Conservation (phyloP, 2,797 vertebrate species). For the Epinephelus awoara region DNA sequence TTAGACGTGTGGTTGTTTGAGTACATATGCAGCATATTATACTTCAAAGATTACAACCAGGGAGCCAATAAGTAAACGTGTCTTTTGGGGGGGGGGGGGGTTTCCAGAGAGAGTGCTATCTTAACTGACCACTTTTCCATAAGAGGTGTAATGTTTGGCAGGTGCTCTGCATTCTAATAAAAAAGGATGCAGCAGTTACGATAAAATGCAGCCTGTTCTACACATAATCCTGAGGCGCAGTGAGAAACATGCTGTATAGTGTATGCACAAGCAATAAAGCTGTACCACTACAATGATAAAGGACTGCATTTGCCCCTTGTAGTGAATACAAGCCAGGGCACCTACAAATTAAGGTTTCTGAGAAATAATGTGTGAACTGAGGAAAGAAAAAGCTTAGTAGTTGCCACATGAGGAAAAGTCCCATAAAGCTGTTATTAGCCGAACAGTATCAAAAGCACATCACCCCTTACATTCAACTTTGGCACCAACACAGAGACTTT, state of each 20-base stretch:
- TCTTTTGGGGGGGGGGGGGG: slow-evolving; percentile 30
- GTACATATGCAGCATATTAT: slow-evolving; percentile 43
- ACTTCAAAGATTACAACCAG: slow-evolving; percentile 43
- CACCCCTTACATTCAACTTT: slow-evolving; percentile 18
- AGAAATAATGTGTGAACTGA: slow-evolving; percentile 31
- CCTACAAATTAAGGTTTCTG: slow-evolving; percentile 44
- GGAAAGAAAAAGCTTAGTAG: not conserved
- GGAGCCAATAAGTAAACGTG: slow-evolving; percentile 55
- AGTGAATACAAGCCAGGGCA: slow-evolving; percentile 38
- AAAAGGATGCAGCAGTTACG: slow-evolving; percentile 62
- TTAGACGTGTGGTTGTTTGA: slow-evolving; percentile 38
- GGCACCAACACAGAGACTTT: slow-evolving; percentile 25
- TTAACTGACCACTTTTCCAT: slow-evolving; percentile 68
- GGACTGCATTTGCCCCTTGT: slow-evolving; percentile 30
- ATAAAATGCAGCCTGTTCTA: slow-evolving; percentile 72
- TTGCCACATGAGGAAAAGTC: slow-evolving; percentile 3
- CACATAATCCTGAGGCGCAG: slow-evolving; percentile 61
- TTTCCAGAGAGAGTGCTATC: slow-evolving; percentile 58
- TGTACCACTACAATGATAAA: slow-evolving; percentile 63
- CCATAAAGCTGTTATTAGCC: slow-evolving; percentile 47
- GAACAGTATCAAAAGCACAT: slow-evolving; percentile 20
- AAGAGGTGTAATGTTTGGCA: slow-evolving; percentile 71
- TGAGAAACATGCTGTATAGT: slow-evolving; percentile 52
- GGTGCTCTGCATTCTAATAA: slow-evolving; percentile 74
- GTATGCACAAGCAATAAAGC: slow-evolving; percentile 63